Base-by-base conservation (phyloP, 2,113 vertebrate species). In the Eretmochelys imbricata region DNA sequence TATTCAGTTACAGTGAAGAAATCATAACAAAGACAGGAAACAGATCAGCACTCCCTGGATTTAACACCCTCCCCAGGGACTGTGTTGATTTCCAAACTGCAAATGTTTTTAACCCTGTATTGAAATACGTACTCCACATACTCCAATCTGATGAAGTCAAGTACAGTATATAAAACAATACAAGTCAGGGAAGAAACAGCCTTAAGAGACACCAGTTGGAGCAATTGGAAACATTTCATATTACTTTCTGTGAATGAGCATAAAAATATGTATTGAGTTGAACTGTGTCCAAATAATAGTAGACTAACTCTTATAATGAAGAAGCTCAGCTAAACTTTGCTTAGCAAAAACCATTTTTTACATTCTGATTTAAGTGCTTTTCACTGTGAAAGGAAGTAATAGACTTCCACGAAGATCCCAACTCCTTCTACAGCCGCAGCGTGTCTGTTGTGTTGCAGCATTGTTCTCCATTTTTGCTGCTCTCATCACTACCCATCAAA, bases 21-120 rank as follows among this genome's bases (percentile, higher is more conserved):
- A 99, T 98, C 98, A 99, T 98, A 99, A 99, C 99, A 99, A 99
- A 98, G 98, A 98, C 99, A 99, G 99, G 99, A 99, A 99, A 99
- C 98, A 98, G 98, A 98, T 99, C 98, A 98, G 98, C 98, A 98
- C 97, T 98, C 98, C 98, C 96, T 95, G 97, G 98, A 97, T 98
- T 99, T 98, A 97, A 98, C 97, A 94, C 97, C 72, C 93, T 98
- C 98, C 97, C 89, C 51, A 76, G 96, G 98, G 98, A 98, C 97
- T 42, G 95, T 69, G 88, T 97, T 8, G 82, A 89, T 87, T 98
- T 98, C 88, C 90, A 97, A 97, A 96, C 97, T 96, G 97, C 98
- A 98, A 98, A 98, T 98, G 98, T 97, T 97, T 98, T 98, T 97
- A 97, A 98, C 97, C 92, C 97, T 85, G 91, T 97, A 96, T 97